Conservation (phyloP, 2,797 vertebrate genomes). For the Chromobotia macracanthus region DNA sequence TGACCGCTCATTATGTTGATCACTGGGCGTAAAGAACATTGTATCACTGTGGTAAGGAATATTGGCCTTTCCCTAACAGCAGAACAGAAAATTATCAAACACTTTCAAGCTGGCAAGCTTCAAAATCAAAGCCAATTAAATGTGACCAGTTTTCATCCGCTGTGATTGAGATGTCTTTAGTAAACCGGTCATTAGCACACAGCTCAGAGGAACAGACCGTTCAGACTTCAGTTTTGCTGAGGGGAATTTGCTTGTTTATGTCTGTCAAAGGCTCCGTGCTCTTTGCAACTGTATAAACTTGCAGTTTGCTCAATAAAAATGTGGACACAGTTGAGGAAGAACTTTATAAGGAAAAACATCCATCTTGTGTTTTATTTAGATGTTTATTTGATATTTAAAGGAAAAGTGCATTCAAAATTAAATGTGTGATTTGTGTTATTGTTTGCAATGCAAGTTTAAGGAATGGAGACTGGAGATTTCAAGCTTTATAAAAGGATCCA, state of each 20-base stretch:
- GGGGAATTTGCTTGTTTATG: neutral
- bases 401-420: too few species aligned
- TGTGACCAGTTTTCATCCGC: conserved; percentile 37
- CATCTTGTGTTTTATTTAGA: conserved; percentile 1
- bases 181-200: neutral
- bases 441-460: too few species aligned
- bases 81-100: conserved; percentile 51
- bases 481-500: too few species aligned
- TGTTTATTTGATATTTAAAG: conserved; percentile 21
- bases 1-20: conserved; percentile 31
- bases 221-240: neutral
- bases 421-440: too few species aligned
- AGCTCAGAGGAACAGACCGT: conserved; percentile 8
- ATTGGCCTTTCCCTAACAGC: conserved; percentile 18
- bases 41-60: conserved; percentile 50
- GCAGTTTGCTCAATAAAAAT: neutral
- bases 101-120: conserved; percentile 39
- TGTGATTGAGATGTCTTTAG: conserved; percentile 27
- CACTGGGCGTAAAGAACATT: conserved; percentile 49
- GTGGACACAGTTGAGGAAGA: neutral
- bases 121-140: conserved; percentile 45
- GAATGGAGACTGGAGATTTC: too few species aligned
- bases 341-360: conserved; percentile 6
- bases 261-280: neutral
- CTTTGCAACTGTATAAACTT: neutral